Evolutionary conservation across 2,888 invertebrate species (phyloP).

Genomic region (Imbricaverruca yamaguchii): DNA sequence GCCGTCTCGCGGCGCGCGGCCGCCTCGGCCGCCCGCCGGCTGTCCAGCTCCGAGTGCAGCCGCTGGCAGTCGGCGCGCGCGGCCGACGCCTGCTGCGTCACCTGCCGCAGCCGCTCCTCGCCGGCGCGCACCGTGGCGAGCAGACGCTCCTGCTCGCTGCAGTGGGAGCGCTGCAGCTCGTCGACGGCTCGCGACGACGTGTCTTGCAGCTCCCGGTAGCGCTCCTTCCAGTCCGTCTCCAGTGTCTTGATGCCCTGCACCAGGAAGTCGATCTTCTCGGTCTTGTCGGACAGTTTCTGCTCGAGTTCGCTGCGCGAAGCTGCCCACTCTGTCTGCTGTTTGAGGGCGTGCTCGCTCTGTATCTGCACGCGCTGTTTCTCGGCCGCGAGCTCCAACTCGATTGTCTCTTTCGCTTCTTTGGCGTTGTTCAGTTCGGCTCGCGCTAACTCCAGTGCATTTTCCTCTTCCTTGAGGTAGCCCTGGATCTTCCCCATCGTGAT

Average conservation of each 20-base stretch:
- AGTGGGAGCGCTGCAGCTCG: background rate
- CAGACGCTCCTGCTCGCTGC: background rate
- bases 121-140: background rate
- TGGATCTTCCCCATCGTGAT: background rate
- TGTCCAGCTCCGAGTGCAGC: background rate
- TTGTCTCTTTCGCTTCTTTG: background rate
- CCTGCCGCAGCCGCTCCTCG: background rate
- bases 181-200: background rate
- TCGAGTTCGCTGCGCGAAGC: background rate
- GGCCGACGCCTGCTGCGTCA: background rate
- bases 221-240: slow-evolving; percentile 15
- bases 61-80: background rate
- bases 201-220: background rate
- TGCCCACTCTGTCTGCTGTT: background rate
- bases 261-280: background rate
- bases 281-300: background rate
- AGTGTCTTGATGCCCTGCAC: slow-evolving; percentile 8
- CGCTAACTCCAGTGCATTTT: background rate
- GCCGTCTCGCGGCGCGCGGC: background rate
- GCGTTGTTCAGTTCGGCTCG: slow-evolving; percentile 2
- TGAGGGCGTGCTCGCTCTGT: background rate
- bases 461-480: slow-evolving; percentile 2
- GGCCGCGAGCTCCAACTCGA: background rate
- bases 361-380: background rate
- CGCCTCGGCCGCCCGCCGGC: background rate